A percentile compares a stretch with the other conserved stretches of the same genome.
These are phyloP conservation scores for Onychomys torridus DNA, from an alignment of 2,797 vertebrate species.

Conservation along the genomic window DNA sequence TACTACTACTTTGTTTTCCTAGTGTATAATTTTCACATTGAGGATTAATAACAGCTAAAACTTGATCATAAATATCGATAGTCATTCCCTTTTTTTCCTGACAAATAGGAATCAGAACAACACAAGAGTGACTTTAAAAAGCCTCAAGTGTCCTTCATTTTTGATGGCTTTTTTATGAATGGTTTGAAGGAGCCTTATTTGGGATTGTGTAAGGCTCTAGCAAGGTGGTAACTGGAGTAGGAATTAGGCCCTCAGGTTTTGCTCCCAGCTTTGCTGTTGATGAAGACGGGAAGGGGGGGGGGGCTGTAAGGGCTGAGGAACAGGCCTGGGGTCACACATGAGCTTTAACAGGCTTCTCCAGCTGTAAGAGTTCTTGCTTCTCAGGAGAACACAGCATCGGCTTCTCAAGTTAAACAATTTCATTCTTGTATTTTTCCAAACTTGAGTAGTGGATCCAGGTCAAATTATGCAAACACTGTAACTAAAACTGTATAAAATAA, in stretches of 20 bases:
- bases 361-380: background rate
- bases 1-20: background rate
- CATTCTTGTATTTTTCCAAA: conserved; percentile 62
- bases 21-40: background rate
- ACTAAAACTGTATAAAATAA: conserved; percentile 45
- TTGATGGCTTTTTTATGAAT: conserved; percentile 12
- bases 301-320: background rate
- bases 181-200: background rate
- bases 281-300: too few relatives aligned
- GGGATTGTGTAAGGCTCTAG: background rate
- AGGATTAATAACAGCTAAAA: background rate
- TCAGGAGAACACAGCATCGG: background rate
- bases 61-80: background rate
- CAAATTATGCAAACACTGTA: conserved; percentile 36
- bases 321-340: background rate
- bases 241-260: background rate
- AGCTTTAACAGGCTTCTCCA: background rate
- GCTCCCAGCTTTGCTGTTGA: background rate
- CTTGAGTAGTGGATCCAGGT: background rate
- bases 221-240: background rate
- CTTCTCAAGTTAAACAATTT: conserved; percentile 44
- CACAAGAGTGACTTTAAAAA: background rate
- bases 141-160: background rate
- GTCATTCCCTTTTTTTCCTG: background rate
- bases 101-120: background rate